phyloP scores from a whole-genome alignment of 2,888 invertebrate species.

The Hirtodrosophila duncani region DNA sequence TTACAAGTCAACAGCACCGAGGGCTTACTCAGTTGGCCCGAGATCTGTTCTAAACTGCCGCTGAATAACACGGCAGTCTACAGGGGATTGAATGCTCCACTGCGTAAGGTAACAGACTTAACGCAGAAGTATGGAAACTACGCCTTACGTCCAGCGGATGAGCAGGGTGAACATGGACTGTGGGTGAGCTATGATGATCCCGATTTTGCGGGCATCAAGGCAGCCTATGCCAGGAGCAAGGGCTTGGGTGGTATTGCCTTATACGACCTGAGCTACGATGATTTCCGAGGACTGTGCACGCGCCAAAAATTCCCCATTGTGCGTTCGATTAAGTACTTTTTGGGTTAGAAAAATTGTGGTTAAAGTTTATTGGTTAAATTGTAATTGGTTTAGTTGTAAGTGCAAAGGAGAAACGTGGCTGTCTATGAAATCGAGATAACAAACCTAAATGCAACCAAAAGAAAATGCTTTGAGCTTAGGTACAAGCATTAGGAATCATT shows the following conservation, averaged over 20 bases:
- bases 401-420: too few species aligned
- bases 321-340: slow-evolving; percentile 84
- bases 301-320: slow-evolving; percentile 88
- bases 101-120: slow-evolving; percentile 88
- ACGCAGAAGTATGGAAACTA: slow-evolving; percentile 88
- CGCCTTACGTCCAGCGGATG: slow-evolving; percentile 85
- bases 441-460: too few species aligned
- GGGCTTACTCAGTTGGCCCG: slow-evolving; percentile 87
- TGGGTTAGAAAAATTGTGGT: slow-evolving; percentile 32
- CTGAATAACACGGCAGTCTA: slow-evolving; percentile 81
- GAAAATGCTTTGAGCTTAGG: too few species aligned
- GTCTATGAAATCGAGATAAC: too few species aligned
- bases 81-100: slow-evolving; percentile 82
- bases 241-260: slow-evolving; percentile 88
- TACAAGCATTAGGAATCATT: neutral
- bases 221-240: slow-evolving; percentile 84
- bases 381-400: too few species aligned
- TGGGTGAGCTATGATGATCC: slow-evolving; percentile 92
- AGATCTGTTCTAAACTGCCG: slow-evolving; percentile 86
- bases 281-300: slow-evolving; percentile 88
- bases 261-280: slow-evolving; percentile 87
- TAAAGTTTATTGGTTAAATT: too few species aligned
- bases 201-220: slow-evolving; percentile 88
- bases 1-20: slow-evolving; percentile 82
- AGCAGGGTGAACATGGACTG: slow-evolving; percentile 83